Evolutionary conservation across 1,140 invertebrate genomes (phyloP).

Genomic region (Eciton burchellii): DNA sequence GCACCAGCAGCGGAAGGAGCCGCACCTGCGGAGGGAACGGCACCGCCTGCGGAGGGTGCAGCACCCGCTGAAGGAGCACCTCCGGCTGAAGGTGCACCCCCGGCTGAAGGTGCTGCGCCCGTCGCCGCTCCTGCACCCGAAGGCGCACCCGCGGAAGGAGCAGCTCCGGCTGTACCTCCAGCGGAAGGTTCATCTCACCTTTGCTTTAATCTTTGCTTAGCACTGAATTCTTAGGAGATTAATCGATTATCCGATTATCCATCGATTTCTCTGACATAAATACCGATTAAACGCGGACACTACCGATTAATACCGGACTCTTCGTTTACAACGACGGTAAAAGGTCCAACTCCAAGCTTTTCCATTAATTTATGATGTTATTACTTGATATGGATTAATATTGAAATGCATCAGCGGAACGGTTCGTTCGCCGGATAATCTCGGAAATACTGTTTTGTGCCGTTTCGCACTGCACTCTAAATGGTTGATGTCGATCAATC

Average conservation of each 20-base stretch:
- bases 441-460: background rate
- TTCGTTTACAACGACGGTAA: conserved; percentile 61
- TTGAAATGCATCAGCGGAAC: background rate
- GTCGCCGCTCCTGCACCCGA: conserved; percentile 80
- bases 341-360: background rate
- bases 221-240: background rate
- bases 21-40: conserved; percentile 78
- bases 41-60: conserved; percentile 79
- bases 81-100: conserved; percentile 74
- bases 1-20: conserved; percentile 67
- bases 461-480: background rate
- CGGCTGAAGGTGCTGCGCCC: conserved; percentile 77
- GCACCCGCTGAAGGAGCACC: conserved; percentile 75
- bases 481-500: background rate
- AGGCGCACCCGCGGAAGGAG: conserved; percentile 77
- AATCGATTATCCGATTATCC: background rate
- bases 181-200: conserved; percentile 76
- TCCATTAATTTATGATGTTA: conserved; percentile 41
- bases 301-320: background rate
- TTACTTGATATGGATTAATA: conserved; percentile 7
- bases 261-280: background rate
- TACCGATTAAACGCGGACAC: background rate
- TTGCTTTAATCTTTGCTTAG: background rate
- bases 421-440: background rate
- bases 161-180: conserved; percentile 74